Conservation (phyloP, 2,888 invertebrate genomes). For the Smittia sp. region DNA sequence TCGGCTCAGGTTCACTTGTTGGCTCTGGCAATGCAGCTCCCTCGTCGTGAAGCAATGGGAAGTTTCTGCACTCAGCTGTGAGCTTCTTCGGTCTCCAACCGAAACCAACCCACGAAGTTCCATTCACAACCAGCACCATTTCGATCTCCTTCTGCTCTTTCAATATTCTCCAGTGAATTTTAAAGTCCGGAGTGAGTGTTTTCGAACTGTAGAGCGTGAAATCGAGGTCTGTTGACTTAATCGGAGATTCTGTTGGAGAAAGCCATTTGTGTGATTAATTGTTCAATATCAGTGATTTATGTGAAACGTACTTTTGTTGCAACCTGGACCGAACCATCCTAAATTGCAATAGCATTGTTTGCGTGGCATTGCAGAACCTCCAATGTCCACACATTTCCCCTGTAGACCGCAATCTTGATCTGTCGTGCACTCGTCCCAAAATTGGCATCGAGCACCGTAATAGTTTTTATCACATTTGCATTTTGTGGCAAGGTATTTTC, state of each 20-base stretch:
- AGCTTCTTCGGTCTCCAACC: conserved; percentile 87
- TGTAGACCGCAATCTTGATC: conserved; percentile 82
- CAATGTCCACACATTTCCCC: conserved; percentile 79
- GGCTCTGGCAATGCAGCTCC: conserved; percentile 48
- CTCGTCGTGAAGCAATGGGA: conserved; percentile 64
- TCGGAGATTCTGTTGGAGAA: conserved; percentile 64
- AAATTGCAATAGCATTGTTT: conserved; percentile 86
- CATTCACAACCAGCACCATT: conserved; percentile 81
- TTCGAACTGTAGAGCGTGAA: conserved; percentile 67
- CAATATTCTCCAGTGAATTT: conserved; percentile 81
- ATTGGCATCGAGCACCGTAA: conserved; percentile 82
- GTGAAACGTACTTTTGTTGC: conserved; percentile 70
- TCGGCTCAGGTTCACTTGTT: conserved; percentile 53
- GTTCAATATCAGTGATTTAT: background rate
- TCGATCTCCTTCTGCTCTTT: conserved; percentile 84
- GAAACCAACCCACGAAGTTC: conserved; percentile 79
- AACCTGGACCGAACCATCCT: conserved; percentile 84
- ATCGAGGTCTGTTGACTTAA: conserved; percentile 71
- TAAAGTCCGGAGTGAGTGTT: conserved; percentile 70
- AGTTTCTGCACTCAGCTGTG: conserved; percentile 75
- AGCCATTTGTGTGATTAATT: no score
- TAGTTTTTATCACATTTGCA: conserved; percentile 80
- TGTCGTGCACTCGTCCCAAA: conserved; percentile 79
- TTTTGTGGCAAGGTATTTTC: conserved; percentile 71
- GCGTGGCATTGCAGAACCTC: conserved; percentile 76